Base-by-base conservation (phyloP, 2,888 invertebrate genomes). In the Adelognathus sp. region DNA sequence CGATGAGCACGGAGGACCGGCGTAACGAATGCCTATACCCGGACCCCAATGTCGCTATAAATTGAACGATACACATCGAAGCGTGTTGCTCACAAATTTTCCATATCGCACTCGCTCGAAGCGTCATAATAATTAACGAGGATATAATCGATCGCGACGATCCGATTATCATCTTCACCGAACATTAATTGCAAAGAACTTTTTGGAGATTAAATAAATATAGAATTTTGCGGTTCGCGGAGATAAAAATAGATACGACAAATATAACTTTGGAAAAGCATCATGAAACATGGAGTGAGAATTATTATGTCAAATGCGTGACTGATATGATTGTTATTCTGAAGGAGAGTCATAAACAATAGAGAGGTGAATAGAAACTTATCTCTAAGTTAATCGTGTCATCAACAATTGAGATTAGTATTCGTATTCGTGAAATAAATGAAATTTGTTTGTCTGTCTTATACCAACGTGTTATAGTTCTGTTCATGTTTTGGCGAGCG, bases 1-100 rank as follows among this genome's bases (percentile, higher is more conserved):
- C 79, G 69, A 63, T 79, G 79, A 77, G 60, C 79, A 82, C 77
- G 54, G 56, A 50, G 76, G 56, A 72, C 76, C 74, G 67, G 44
- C 50, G 41, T 24, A 39, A 41, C 71, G 29, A 14, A 2, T 36
- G 27, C 39, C 39, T 41, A 41, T 27, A 24, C 33, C 27, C 39
- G 14, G n/a, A 31, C 21, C 18, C 9, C 14, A 9, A 63, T 21
- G 31, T 41, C 24, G 29, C 27, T 54, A 52, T 60, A 76, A 54
- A 29, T 41, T 46, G 36, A 7, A 24, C 67, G 27, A 58, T 50
- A 70, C 54, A 24, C 7, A 56, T 71, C 11, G 60, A 11, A 41
- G 36, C 27, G 29, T 31, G 46, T 56, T 56, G 29, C 9, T 52
- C 63, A 14, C 39, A 33, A 24, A 41, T 50, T 24, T 66, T 72